Percentiles rank a stretch among this genome's conserved stretches.
Evolutionary conservation across 2,888 invertebrate genomes (phyloP).

Genomic region (Andrena fulva): DNA sequence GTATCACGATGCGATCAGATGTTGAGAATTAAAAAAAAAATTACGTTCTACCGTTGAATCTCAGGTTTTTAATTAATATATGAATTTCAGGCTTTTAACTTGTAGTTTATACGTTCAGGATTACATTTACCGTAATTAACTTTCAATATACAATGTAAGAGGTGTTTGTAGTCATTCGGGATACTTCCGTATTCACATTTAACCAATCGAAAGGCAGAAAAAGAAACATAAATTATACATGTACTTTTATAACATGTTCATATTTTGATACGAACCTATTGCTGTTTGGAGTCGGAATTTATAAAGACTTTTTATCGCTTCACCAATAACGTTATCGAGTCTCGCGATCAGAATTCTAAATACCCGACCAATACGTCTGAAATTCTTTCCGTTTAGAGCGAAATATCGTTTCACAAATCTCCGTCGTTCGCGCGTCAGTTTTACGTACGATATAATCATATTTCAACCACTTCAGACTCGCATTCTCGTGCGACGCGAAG

Average conservation of each 20-base stretch:
- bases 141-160: conserved; percentile 36
- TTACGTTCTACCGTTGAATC: conserved; percentile 64
- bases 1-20: conserved; percentile 54
- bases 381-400: conserved; percentile 42
- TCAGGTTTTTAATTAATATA: conserved; percentile 67
- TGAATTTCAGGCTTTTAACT: conserved; percentile 57
- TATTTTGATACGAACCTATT: conserved; percentile 55
- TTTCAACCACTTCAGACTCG: conserved; percentile 46
- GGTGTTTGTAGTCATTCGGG: conserved; percentile 39
- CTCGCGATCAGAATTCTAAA: conserved; percentile 31
- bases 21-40: conserved; percentile 54
- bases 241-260: conserved; percentile 49
- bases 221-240: conserved; percentile 47
- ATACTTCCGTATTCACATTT: conserved; percentile 23
- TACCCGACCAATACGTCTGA: conserved; percentile 50
- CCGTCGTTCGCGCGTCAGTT: conserved; percentile 46
- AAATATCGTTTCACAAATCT: conserved; percentile 55
- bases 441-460: conserved; percentile 56
- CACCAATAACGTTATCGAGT: conserved; percentile 23
- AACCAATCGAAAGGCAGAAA: conserved; percentile 20
- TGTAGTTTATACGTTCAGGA: conserved; percentile 44
- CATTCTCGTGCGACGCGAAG: conserved; percentile 45
- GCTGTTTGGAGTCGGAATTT: conserved; percentile 41
- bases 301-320: conserved; percentile 37
- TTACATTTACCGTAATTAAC: conserved; percentile 43